Evolutionary conservation across 92 coral and sea anemone genomes (phyloP).

Genomic region (Galaxea fascicularis): DNA sequence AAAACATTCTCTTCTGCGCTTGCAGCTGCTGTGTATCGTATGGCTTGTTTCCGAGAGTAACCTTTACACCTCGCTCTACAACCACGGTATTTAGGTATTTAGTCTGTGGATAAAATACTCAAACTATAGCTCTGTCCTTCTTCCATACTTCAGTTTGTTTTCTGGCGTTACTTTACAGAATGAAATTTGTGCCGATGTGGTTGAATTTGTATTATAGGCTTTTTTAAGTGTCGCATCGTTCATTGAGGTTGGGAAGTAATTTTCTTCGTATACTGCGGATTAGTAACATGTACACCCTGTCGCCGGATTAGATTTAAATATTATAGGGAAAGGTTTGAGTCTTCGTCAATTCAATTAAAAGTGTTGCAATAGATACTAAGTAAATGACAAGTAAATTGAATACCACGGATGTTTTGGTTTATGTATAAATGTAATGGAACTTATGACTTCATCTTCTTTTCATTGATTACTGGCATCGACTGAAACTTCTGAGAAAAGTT

Average conservation of each 20-base stretch:
- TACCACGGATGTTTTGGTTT: background rate
- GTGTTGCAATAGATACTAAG: constrained; percentile 13
- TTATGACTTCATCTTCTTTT: background rate
- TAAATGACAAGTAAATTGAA: background rate
- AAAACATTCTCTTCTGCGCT: too few species aligned
- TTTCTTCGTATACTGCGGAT: background rate
- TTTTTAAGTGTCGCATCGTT: background rate
- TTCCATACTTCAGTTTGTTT: background rate
- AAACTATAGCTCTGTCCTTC: background rate
- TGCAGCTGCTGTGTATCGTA: too few species aligned
- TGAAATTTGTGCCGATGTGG: too few species aligned
- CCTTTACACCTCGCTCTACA: too few species aligned
- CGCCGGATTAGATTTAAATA: constrained; percentile 3
- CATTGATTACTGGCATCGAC: background rate
- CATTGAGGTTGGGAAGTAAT: background rate
- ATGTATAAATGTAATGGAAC: background rate
- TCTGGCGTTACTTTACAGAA: background rate
- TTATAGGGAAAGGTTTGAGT: background rate
- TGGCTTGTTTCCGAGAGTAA: too few species aligned
- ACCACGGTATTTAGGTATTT: too few species aligned
- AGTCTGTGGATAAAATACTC: background rate
- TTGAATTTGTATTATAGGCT: background rate
- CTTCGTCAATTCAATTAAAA: constrained; percentile 9
- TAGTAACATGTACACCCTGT: background rate
- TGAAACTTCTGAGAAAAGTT: background rate